Evolutionary conservation across 2,113 vertebrate genomes (phyloP).

Genomic region (Gavia stellata): DNA sequence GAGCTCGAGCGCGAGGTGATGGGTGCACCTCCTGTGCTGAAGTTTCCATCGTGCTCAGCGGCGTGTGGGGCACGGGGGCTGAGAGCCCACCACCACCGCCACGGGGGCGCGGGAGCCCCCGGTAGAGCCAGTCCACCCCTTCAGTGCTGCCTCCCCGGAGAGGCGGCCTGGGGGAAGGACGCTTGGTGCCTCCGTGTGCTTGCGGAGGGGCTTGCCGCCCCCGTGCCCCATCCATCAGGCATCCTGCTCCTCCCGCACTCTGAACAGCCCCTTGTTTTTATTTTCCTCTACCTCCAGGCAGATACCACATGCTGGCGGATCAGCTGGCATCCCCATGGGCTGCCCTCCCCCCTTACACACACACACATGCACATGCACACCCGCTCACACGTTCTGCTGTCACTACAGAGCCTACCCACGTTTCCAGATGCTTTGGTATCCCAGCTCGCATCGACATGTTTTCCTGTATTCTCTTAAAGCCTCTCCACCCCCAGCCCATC

Average conservation of each 20-base stretch:
- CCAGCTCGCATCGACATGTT: background rate
- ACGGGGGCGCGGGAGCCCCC: background rate
- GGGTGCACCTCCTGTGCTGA: background rate
- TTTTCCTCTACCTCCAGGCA: background rate
- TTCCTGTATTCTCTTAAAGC: background rate
- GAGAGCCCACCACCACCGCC: background rate
- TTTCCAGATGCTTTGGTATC: background rate
- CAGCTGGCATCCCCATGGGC: background rate
- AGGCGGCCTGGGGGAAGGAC: background rate
- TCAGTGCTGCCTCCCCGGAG: background rate
- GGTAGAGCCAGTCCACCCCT: background rate
- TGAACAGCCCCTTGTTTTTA: background rate
- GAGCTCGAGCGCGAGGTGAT: background rate
- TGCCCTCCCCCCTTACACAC: background rate
- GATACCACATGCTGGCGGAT: background rate
- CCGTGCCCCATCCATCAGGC: rapidly evolving
- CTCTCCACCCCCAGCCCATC: background rate
- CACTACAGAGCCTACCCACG: background rate
- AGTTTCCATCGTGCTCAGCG: background rate
- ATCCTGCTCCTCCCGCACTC: background rate
- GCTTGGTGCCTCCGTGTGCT: background rate
- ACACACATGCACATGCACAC: background rate
- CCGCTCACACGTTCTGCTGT: background rate
- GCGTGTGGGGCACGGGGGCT: background rate
- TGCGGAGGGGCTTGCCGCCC: background rate